Conservation (phyloP, 2,888 invertebrate species). For the Noctua pronuba region DNA sequence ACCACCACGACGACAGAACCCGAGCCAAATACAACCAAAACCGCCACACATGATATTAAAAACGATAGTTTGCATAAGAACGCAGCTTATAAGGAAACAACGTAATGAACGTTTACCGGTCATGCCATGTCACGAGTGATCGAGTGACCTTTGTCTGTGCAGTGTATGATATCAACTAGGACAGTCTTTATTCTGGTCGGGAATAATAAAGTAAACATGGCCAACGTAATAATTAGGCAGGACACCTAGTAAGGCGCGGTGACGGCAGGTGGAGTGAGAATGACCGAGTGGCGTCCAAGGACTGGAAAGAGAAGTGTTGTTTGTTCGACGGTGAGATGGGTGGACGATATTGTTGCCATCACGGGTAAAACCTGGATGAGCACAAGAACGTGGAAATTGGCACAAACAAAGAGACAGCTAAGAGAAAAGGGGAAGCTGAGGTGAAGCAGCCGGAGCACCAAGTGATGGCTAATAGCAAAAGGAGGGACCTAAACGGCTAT, state of each 20-base stretch:
- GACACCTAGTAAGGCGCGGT: too few species aligned
- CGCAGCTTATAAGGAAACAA: slow-evolving; percentile 67
- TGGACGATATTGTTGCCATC: background rate
- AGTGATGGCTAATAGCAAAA: background rate
- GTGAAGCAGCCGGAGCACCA: too few species aligned
- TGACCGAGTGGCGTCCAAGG: background rate
- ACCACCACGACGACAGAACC: background rate
- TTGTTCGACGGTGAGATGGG: background rate
- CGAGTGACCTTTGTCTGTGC: slow-evolving; percentile 61
- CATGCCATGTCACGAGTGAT: slow-evolving; percentile 65
- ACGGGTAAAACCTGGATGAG: background rate
- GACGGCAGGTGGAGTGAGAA: too few species aligned
- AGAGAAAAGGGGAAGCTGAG: too few species aligned
- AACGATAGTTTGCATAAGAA: slow-evolving; percentile 33
- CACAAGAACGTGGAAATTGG: background rate
- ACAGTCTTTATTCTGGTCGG: slow-evolving; percentile 50
- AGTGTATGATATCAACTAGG: slow-evolving; percentile 49
- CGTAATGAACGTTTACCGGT: slow-evolving; percentile 48
- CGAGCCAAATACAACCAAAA: background rate
- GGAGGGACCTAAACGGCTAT: background rate
- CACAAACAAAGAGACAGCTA: background rate
- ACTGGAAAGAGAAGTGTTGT: background rate
- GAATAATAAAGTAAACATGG: background rate
- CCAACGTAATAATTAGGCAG: background rate
- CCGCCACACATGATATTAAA: background rate